Conservation (phyloP, 2,797 vertebrate species). For the Cyclopterus lumpus region DNA sequence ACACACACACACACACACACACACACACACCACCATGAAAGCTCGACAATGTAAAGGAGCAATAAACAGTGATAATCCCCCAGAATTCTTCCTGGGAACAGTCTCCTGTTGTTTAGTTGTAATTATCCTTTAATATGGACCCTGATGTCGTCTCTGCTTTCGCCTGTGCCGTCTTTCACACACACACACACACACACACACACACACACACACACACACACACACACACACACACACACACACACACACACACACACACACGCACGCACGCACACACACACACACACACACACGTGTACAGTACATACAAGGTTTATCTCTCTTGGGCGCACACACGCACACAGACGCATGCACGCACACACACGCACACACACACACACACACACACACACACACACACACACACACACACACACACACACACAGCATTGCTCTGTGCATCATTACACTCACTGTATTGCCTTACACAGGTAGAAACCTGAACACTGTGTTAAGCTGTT, state of each 20-base stretch:
- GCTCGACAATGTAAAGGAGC: slow-evolving; percentile 63
- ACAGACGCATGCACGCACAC: not conserved
- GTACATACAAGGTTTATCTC: not conserved
- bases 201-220: slow-evolving; percentile 16
- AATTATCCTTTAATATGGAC: slow-evolving; percentile 80
- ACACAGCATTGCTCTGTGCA: slow-evolving; percentile 74
- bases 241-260: slow-evolving; percentile 4
- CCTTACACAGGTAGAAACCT: slow-evolving; percentile 86
- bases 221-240: slow-evolving; percentile 4
- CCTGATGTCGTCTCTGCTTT: slow-evolving; percentile 75
- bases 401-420: slow-evolving; percentile 25
- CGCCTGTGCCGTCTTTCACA: slow-evolving; percentile 17
- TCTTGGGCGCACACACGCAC: slow-evolving; percentile 9
- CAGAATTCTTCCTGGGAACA: slow-evolving; percentile 68
- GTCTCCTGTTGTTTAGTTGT: slow-evolving; percentile 73
- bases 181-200: slow-evolving; percentile 19
- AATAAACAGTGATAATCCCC: slow-evolving; percentile 72
- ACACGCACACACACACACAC: not conserved
- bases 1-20: slow-evolving; percentile 21
- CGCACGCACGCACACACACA: slow-evolving; percentile 11
- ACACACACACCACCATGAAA: slow-evolving; percentile 12
- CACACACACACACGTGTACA: slow-evolving; percentile 27
- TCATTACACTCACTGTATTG: slow-evolving; percentile 86
- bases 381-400: slow-evolving; percentile 14
- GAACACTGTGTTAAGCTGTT: slow-evolving; percentile 86